These are phyloP conservation scores for Knipowitschia caucasica DNA, from an alignment of 2,797 vertebrate genomes.

Conservation along the genomic window DNA sequence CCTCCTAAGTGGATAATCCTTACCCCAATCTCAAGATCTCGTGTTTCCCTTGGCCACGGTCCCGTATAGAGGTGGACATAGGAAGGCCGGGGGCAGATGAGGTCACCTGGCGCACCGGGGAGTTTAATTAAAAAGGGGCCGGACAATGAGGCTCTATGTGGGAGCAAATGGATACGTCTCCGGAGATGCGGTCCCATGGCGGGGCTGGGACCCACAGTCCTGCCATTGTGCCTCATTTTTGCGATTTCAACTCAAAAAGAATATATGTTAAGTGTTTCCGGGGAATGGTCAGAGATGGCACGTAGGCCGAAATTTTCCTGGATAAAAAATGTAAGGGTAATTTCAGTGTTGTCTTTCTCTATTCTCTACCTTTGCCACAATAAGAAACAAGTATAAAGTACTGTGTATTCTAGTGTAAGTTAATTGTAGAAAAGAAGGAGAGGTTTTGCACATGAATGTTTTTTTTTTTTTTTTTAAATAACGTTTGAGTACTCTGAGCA, in stretches of 20 bases:
- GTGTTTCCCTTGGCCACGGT: conserved; percentile 72
- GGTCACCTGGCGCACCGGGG: conserved; percentile 71
- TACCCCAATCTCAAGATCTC: conserved; percentile 66
- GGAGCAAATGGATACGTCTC: conserved; percentile 65
- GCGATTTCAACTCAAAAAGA: conserved; percentile 7
- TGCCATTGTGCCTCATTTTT: conserved; percentile 62
- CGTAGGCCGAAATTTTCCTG: background rate
- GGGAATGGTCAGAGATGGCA: background rate
- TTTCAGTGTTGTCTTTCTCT: too few relatives aligned
- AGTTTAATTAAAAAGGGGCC: conserved; percentile 77
- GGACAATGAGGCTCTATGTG: conserved; percentile 79
- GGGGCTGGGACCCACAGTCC: conserved; percentile 62
- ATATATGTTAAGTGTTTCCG: conserved; percentile 15
- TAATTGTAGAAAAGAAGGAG: too few relatives aligned
- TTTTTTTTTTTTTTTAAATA: too few relatives aligned
- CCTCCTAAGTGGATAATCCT: conserved; percentile 69
- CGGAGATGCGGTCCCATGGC: conserved; percentile 59
- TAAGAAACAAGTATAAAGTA: too few relatives aligned
- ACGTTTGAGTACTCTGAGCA: too few relatives aligned
- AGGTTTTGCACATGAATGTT: too few relatives aligned
- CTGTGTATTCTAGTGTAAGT: too few relatives aligned
- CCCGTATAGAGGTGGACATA: conserved; percentile 54
- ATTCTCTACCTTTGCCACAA: too few relatives aligned
- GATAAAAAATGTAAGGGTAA: too few relatives aligned
- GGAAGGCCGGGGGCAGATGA: conserved; percentile 60